These are phyloP conservation scores for Nannoperca obscura DNA, from an alignment of 2,797 vertebrate species.

Conservation along the genomic window DNA sequence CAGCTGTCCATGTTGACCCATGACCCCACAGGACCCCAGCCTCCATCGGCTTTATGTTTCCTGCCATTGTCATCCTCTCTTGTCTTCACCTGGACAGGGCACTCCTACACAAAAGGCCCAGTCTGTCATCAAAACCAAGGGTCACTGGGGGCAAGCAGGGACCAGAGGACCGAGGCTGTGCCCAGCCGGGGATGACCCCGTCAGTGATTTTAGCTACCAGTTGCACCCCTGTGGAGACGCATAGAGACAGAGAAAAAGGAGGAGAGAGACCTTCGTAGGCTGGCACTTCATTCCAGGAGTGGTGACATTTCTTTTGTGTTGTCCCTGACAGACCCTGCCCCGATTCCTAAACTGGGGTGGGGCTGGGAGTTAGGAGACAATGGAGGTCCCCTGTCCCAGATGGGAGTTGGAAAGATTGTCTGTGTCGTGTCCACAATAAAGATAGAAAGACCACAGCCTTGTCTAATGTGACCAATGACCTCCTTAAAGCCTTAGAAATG, in stretches of 20 bases:
- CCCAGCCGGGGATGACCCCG: constrained; percentile 68
- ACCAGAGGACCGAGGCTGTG: constrained; percentile 65
- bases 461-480: constrained; percentile 64
- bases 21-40: constrained; percentile 77
- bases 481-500: constrained; percentile 38
- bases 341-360: constrained; percentile 55
- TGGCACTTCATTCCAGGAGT: constrained; percentile 76
- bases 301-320: constrained; percentile 83
- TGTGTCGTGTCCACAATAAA: constrained; percentile 74
- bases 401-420: constrained; percentile 79
- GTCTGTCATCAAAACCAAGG: constrained; percentile 82
- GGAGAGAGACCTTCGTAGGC: constrained; percentile 74
- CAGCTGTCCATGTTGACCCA: constrained; percentile 81
- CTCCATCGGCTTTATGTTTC: constrained; percentile 82
- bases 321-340: constrained; percentile 68
- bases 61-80: constrained; percentile 77
- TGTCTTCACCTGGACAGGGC: constrained; percentile 86
- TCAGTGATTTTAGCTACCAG: constrained; percentile 75
- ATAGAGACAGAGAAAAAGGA: constrained; percentile 60
- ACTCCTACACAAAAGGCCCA: constrained; percentile 73
- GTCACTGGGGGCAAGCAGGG: constrained; percentile 78
- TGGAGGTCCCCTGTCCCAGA: constrained; percentile 74
- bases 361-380: constrained; percentile 74
- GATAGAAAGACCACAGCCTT: constrained; percentile 67
- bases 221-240: constrained; percentile 76